Conservation (phyloP, 2,888 invertebrate species). For the Zaprionus lineosus region DNA sequence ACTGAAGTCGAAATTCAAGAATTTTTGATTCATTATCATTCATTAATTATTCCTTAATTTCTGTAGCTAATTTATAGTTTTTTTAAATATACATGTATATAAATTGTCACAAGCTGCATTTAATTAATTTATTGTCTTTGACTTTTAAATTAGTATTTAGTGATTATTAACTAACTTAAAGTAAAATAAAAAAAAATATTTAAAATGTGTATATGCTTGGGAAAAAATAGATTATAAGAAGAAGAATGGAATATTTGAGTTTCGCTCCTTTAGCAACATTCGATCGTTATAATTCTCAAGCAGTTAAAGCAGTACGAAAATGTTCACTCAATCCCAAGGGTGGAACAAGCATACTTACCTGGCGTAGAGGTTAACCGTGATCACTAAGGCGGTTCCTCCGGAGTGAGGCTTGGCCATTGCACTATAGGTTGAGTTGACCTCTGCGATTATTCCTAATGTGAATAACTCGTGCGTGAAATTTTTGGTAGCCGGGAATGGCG, state of each 20-base stretch:
- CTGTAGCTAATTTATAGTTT: too few relatives aligned
- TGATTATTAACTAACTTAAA: not conserved
- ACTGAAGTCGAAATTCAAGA: too few relatives aligned
- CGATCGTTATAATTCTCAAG: conserved; percentile 32
- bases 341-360: conserved; percentile 75
- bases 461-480: conserved; percentile 89
- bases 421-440: conserved; percentile 88
- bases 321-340: not conserved
- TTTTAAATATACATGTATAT: too few relatives aligned
- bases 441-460: conserved; percentile 90
- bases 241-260: too few relatives aligned
- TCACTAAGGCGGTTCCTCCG: conserved; percentile 81
- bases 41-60: too few relatives aligned
- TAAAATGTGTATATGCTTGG: too few relatives aligned
- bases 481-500: conserved; percentile 87
- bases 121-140: not conserved
- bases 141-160: not conserved
- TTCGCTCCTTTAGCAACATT: too few relatives aligned
- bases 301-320: not conserved
- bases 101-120: too few relatives aligned
- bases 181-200: too few relatives aligned
- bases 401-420: conserved; percentile 84
- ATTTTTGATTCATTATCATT: too few relatives aligned
- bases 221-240: too few relatives aligned
- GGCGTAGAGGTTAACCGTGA: conserved; percentile 82